phyloP scores from a whole-genome alignment of 2,888 invertebrate species.

The Ellobium chinense region DNA sequence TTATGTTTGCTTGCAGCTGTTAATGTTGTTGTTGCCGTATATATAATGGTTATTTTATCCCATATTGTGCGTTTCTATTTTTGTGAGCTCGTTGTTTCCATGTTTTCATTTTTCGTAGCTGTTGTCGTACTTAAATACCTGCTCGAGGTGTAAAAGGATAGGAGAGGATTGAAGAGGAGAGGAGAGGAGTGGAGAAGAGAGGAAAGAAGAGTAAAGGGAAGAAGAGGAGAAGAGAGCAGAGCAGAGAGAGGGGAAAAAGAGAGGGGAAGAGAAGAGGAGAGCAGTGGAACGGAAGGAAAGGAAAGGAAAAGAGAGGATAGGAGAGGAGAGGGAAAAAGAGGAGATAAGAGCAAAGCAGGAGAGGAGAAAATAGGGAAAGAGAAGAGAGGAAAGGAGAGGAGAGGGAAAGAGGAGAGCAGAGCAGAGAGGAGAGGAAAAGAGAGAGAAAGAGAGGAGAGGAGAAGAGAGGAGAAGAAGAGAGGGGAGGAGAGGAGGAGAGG shows the following conservation, averaged over 20 bases:
- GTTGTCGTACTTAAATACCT: too few relatives aligned
- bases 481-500: background rate
- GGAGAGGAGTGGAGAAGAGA: too few relatives aligned
- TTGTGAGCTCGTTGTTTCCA: too few relatives aligned
- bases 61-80: too few relatives aligned
- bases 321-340: background rate
- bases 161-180: too few relatives aligned
- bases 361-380: background rate
- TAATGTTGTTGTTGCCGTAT: background rate
- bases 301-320: background rate
- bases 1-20: too few relatives aligned
- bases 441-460: background rate
- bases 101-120: too few relatives aligned
- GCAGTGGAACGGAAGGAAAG: background rate
- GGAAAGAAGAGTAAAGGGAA: too few relatives aligned
- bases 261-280: background rate
- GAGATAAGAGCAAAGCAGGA: background rate
- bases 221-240: background rate
- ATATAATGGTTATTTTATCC: background rate
- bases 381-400: background rate
- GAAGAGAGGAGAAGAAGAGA: background rate
- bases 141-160: too few relatives aligned
- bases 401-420: conserved; percentile 1
- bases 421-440: background rate
- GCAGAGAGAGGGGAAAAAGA: background rate